Evolutionary conservation across 1,140 invertebrate genomes (phyloP).

Genomic region (Odontomachus brunneus): DNA sequence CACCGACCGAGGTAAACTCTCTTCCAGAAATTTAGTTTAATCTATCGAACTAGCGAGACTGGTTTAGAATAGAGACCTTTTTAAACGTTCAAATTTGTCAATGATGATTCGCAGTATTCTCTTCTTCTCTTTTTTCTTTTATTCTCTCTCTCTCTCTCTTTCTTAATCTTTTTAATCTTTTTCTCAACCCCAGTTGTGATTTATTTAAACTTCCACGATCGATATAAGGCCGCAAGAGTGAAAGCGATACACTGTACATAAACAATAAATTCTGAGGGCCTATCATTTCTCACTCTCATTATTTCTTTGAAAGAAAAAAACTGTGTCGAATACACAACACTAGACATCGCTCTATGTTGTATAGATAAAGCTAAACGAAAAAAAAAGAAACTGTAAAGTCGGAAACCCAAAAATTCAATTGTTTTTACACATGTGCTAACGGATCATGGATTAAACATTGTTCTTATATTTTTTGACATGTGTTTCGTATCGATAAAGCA

Average conservation of each 20-base stretch:
- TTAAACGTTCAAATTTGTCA: conserved; percentile 28
- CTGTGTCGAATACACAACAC: background rate
- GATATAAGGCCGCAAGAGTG: conserved; percentile 17
- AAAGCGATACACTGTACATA: conserved; percentile 46
- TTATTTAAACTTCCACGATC: conserved; percentile 47
- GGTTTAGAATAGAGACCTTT: conserved; percentile 18
- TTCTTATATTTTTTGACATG: background rate
- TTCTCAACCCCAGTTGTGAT: background rate
- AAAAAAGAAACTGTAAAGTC: background rate
- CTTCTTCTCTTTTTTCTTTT: background rate
- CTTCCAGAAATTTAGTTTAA: conserved; percentile 25
- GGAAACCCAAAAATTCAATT: background rate
- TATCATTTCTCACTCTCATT: conserved; percentile 47
- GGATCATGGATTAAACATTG: conserved; percentile 13
- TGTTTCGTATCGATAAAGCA: conserved; percentile 1
- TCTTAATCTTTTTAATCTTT: background rate
- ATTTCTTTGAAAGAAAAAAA: conserved; percentile 3
- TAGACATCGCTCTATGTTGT: too few species aligned
- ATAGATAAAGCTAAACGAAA: background rate
- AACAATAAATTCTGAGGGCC: conserved; percentile 64
- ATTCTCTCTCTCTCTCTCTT: conserved; percentile 1
- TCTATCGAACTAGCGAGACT: conserved; percentile 33
- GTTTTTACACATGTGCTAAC: conserved; percentile 23
- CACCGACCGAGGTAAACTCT: conserved; percentile 1
- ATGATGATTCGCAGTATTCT: conserved; percentile 56